Conservation (phyloP, 1,140 invertebrate genomes). For the Trinorchestia longiramus region DNA sequence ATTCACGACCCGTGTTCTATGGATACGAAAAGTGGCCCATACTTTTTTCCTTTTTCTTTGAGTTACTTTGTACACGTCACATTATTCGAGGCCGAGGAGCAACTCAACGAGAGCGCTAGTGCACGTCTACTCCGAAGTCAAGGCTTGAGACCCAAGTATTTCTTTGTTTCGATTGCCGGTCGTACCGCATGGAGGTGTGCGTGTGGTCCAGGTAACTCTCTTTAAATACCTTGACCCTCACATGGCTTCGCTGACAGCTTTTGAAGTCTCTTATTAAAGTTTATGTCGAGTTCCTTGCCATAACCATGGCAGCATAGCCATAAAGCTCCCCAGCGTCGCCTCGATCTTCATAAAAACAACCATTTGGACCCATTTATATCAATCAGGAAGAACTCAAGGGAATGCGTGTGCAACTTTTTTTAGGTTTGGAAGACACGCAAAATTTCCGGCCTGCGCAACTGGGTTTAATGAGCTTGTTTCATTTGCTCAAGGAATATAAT, state of each 20-base stretch:
- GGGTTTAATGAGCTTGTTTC: background rate
- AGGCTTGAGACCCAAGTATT: background rate
- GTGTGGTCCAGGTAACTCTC: constrained; percentile 6
- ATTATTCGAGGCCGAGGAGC: background rate
- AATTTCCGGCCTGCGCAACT: background rate
- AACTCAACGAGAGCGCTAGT: background rate
- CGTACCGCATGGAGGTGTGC: background rate
- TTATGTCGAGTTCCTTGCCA: constrained; percentile 51
- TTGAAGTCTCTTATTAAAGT: constrained; percentile 44
- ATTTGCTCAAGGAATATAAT: background rate
- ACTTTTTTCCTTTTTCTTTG: background rate
- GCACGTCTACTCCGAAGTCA: background rate
- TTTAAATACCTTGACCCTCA: constrained; percentile 48
- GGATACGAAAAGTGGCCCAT: background rate
- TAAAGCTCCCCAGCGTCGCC: constrained; percentile 19
- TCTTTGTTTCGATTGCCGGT: background rate
- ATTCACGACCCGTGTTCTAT: background rate
- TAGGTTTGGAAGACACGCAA: background rate
- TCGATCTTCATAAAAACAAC: constrained; percentile 37
- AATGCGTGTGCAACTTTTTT: background rate
- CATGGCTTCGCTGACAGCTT: constrained; percentile 37
- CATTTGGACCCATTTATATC: background rate
- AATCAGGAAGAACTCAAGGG: constrained; percentile 34
- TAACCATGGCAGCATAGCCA: constrained; percentile 8
- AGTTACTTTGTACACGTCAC: background rate